phyloP scores from a whole-genome alignment of 2,113 vertebrate species.

The Circaetus cinerascens region DNA sequence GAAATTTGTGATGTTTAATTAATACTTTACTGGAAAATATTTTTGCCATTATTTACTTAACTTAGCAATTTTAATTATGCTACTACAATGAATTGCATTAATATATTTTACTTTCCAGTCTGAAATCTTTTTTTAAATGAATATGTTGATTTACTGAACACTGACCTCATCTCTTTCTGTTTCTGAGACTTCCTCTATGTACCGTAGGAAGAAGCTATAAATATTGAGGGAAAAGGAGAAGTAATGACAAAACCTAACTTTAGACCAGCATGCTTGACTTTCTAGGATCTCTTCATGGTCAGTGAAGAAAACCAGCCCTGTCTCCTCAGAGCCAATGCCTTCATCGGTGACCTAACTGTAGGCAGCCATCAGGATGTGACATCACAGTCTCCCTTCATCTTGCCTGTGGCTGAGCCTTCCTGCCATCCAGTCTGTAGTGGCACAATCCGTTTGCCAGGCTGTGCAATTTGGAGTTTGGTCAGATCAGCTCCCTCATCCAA shows the following conservation, averaged over 20 bases:
- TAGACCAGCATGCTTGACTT: not conserved
- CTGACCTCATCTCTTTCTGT: not conserved
- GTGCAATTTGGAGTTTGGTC: not conserved
- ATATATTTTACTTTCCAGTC: not conserved
- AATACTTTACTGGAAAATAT: not conserved
- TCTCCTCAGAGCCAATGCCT: not conserved
- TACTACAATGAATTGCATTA: not conserved
- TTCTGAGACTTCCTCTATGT: not conserved
- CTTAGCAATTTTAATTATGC: not conserved
- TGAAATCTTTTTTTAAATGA: not conserved
- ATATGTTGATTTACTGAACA: not conserved
- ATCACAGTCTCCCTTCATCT: not conserved
- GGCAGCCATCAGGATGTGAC: not conserved
- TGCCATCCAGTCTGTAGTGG: not conserved
- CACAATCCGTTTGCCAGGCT: not conserved
- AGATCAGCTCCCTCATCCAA: not conserved
- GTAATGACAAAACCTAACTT: not conserved
- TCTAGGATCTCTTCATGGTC: not conserved
- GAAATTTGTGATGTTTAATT: not conserved
- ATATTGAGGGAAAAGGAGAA: not conserved
- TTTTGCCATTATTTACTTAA: not conserved
- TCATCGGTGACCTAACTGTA: not conserved
- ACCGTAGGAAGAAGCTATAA: not conserved
- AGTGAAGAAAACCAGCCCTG: not conserved
- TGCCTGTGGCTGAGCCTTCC: not conserved